Percentiles rank a stretch among this genome's conserved stretches.
These are phyloP conservation scores for Nyctibius bracteatus DNA, from an alignment of 2,113 vertebrate genomes.

Conservation along the genomic window DNA sequence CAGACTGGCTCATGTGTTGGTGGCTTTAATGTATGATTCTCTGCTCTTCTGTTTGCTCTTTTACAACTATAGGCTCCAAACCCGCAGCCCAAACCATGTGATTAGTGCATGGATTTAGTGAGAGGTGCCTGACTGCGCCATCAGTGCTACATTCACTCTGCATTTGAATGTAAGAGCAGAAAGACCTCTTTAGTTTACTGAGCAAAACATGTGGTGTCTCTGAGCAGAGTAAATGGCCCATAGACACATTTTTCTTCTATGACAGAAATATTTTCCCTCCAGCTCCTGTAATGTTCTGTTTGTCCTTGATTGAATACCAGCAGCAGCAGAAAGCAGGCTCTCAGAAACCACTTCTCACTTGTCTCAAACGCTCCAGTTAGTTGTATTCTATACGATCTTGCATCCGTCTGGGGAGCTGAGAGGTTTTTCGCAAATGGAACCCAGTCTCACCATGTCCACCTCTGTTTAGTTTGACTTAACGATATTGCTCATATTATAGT, in stretches of 20 bases:
- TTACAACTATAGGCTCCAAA: background rate
- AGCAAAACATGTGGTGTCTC: background rate
- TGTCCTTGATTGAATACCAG: background rate
- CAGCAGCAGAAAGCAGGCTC: background rate
- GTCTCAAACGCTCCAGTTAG: background rate
- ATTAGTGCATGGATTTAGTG: background rate
- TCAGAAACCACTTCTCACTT: background rate
- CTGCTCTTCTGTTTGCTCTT: background rate
- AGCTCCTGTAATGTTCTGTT: background rate
- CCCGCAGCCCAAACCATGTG: fast-evolving
- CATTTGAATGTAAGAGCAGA: background rate
- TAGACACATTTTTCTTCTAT: background rate
- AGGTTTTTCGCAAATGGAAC: background rate
- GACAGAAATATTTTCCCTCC: background rate
- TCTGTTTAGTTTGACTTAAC: background rate
- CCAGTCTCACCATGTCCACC: background rate
- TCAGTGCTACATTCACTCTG: background rate
- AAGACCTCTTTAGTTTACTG: background rate
- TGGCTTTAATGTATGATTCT: background rate
- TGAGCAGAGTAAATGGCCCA: background rate
- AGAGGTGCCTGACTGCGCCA: background rate
- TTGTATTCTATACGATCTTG: background rate
- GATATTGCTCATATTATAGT: background rate
- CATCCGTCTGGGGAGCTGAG: background rate
- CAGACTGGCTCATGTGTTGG: fast-evolving